Evolutionary conservation across 2,888 invertebrate species (phyloP).

Genomic region (Strigamia transsilvanica): DNA sequence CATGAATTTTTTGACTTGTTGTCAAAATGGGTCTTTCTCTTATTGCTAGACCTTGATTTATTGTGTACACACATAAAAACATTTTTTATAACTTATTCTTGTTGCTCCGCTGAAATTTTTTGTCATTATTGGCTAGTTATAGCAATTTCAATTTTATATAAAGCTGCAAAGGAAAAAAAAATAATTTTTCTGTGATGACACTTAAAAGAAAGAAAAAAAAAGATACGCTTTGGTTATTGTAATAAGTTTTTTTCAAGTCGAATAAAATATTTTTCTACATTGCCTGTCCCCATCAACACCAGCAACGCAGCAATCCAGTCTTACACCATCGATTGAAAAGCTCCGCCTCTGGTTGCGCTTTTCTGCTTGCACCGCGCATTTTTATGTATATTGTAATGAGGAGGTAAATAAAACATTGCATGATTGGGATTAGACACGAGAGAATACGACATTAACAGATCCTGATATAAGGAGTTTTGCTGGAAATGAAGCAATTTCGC

Average conservation of each 20-base stretch:
- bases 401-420: not conserved
- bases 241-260: constrained; percentile 44
- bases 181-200: constrained; percentile 35
- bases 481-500: too few relatives aligned
- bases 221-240: constrained; percentile 42
- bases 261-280: constrained; percentile 48
- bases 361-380: constrained; percentile 11
- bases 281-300: constrained; percentile 33
- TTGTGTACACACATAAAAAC: not conserved
- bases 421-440: not conserved
- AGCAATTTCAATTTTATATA: constrained; percentile 46
- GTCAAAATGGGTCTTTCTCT: constrained; percentile 47
- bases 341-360: constrained; percentile 25
- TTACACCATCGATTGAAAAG: constrained; percentile 11
- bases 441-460: too few relatives aligned
- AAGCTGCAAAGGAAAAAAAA: constrained; percentile 23
- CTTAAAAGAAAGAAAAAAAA: not conserved
- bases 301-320: not conserved
- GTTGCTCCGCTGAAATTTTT: constrained; percentile 48
- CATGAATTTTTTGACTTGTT: constrained; percentile 37
- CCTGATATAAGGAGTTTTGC: too few relatives aligned
- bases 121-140: constrained; percentile 40
- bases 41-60: constrained; percentile 24
- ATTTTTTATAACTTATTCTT: constrained; percentile 41
- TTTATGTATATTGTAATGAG: constrained; percentile 10